A percentile compares a stretch with the other conserved stretches of the same genome.
These are phyloP conservation scores for Agonopterix arenella DNA, from an alignment of 2,888 invertebrate species.

Conservation along the genomic window DNA sequence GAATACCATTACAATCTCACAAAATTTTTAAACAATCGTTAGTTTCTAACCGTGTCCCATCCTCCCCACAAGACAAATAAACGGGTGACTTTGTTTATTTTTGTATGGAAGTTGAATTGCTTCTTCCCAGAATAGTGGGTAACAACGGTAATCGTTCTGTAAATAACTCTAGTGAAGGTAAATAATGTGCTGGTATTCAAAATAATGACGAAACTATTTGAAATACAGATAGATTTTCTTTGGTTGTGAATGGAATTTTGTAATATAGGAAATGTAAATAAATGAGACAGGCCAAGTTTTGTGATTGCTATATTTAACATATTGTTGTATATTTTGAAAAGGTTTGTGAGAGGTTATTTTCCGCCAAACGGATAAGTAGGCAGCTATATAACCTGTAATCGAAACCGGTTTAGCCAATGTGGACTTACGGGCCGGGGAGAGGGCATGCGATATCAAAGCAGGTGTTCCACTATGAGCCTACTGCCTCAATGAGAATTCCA, in stretches of 20 bases:
- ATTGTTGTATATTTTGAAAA: slow-evolving; percentile 15
- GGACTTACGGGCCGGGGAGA: slow-evolving; percentile 66
- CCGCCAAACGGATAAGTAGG: slow-evolving; percentile 72
- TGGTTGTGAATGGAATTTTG: slow-evolving; percentile 4
- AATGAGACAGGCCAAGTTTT: too few species aligned
- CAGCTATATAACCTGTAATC: slow-evolving; percentile 70
- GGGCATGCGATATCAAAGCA: slow-evolving; percentile 72
- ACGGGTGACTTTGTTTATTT: slow-evolving; percentile 65
- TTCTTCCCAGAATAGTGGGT: slow-evolving; percentile 57
- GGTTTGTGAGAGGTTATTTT: slow-evolving; percentile 60
- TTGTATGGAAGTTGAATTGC: slow-evolving; percentile 60
- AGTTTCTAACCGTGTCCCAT: slow-evolving; percentile 47
- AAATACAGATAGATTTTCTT: too few species aligned
- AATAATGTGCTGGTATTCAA: slow-evolving; percentile 1
- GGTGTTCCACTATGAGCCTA: slow-evolving; percentile 65
- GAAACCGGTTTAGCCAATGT: slow-evolving; percentile 72
- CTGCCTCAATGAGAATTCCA: slow-evolving; percentile 71
- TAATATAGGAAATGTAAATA: too few species aligned
- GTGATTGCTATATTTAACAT: too few species aligned
- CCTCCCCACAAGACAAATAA: slow-evolving; percentile 62
- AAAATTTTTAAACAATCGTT: slow-evolving; percentile 58
- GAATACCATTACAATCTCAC: slow-evolving; percentile 29
- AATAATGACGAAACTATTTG: background rate
- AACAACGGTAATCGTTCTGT: slow-evolving; percentile 58
- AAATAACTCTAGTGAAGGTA: slow-evolving; percentile 38